These are phyloP conservation scores for Phyllotis vaccarum DNA, from an alignment of 2,797 vertebrate species.

Conservation along the genomic window DNA sequence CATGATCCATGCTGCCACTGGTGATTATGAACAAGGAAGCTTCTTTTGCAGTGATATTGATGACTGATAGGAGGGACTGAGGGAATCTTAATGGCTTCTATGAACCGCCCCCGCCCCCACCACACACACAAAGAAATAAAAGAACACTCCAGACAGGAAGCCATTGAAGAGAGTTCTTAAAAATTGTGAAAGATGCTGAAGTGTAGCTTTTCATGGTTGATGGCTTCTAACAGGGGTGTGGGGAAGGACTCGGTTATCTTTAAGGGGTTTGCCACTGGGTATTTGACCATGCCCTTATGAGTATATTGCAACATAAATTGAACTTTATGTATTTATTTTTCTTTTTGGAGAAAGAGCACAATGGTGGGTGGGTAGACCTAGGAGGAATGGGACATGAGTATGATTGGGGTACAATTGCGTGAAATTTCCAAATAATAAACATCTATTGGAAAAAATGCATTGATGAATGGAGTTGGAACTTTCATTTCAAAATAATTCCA, in stretches of 20 bases:
- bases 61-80: neutral
- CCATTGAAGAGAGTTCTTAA: neutral
- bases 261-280: neutral
- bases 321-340: neutral
- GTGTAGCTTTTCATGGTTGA: neutral
- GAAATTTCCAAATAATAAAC: neutral
- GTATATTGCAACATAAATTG: neutral
- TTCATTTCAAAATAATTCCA: conserved; percentile 57
- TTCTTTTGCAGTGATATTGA: neutral
- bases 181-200: neutral
- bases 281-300: neutral
- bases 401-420: neutral
- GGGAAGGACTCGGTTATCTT: neutral
- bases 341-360: neutral
- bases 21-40: neutral
- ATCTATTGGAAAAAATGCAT: neutral
- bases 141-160: neutral
- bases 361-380: neutral
- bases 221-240: neutral
- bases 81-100: neutral
- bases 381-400: neutral
- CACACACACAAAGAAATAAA: neutral
- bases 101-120: neutral
- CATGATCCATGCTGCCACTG: neutral
- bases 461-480: neutral